Percentiles rank a stretch among this genome's conserved stretches.
phyloP scores from a whole-genome alignment of 2,888 invertebrate genomes.

The Vesta saturnalis region DNA sequence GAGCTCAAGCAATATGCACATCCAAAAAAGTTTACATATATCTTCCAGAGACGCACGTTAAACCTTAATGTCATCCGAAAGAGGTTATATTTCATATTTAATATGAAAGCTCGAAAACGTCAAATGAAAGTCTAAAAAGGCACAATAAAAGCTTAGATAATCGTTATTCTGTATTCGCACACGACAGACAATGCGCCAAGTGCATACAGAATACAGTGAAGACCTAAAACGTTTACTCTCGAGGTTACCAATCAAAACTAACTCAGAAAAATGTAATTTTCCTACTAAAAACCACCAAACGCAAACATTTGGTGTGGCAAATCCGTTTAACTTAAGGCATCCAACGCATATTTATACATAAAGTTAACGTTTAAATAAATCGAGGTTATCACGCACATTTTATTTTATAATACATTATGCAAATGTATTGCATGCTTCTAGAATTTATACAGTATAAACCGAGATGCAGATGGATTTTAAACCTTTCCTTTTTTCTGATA shows the following conservation, averaged over 20 bases:
- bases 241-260: slow-evolving; percentile 2
- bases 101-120: slow-evolving; percentile 44
- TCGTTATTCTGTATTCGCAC: slow-evolving; percentile 44
- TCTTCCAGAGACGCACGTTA: slow-evolving; percentile 28
- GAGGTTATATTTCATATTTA: slow-evolving; percentile 45
- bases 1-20: slow-evolving; percentile 13
- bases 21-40: neutral
- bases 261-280: neutral
- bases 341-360: slow-evolving; percentile 8
- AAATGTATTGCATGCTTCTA: slow-evolving; percentile 31
- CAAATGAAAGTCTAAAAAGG: slow-evolving; percentile 44
- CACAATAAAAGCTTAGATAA: slow-evolving; percentile 44
- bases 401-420: slow-evolving; percentile 22
- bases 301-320: neutral
- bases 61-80: slow-evolving; percentile 30
- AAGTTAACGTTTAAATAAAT: slow-evolving; percentile 26
- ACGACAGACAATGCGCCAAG: slow-evolving; percentile 37
- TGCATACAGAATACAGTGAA: slow-evolving; percentile 42
- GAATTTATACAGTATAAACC: slow-evolving; percentile 13
- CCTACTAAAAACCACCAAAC: neutral
- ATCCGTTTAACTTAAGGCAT: neutral
- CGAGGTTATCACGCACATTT: slow-evolving; percentile 32
- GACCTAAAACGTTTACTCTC: neutral
- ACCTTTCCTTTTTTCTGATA: no score
- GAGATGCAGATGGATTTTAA: slow-evolving; percentile 20